Base-by-base conservation (phyloP, 1,140 invertebrate genomes). In the Ladona fulva region DNA sequence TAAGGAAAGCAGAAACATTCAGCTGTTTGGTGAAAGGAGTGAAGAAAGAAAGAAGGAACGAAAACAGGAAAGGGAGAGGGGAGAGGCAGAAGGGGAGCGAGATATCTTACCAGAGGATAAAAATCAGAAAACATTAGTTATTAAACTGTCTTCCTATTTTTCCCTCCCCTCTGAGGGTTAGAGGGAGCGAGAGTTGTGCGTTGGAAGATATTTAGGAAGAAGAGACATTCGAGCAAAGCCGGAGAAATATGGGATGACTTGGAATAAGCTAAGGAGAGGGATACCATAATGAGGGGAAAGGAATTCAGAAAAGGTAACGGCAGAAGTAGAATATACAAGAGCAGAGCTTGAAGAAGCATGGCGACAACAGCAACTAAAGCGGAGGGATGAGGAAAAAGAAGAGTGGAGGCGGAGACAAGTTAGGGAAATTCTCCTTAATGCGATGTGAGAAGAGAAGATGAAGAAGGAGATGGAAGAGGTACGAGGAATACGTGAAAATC, bases 61-160 rank as follows among this genome's bases (percentile, higher is more conserved):
- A 52, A 19, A 19, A 52, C 10, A 52, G 44, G 19, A 52, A 52
- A 11, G 44, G 10, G 44, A 52, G 44, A 52, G 44, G 44, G 44
- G 44, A 11, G 3, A 12, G n/a, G 52, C 12, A 16, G 52, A 22
- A 12, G 52, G 3, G 52, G n/a, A 66, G n/a, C 3, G n/a, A 66
- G 3, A 66, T 19, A 3, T 22, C 52, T 66, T 66, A 16, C 52
- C 1, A 3, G 52, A 22, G 52, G 52, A 66, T 66, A 66, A 66
- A 66, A 66, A 66, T 66, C 52, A 66, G 52, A 66, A 66, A 66
- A 22, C 52, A 66, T 66, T 66, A 66, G 52, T 66, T 66, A 66
- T 66, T 66, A 66, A 66, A 66, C 52, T 66, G 52, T 66, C 52
- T 16, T 66, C 52, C n/a, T 66, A 66, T 66, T 66, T 66, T 12